Conservation (phyloP, 2,888 invertebrate species). For the Spisula solida region DNA sequence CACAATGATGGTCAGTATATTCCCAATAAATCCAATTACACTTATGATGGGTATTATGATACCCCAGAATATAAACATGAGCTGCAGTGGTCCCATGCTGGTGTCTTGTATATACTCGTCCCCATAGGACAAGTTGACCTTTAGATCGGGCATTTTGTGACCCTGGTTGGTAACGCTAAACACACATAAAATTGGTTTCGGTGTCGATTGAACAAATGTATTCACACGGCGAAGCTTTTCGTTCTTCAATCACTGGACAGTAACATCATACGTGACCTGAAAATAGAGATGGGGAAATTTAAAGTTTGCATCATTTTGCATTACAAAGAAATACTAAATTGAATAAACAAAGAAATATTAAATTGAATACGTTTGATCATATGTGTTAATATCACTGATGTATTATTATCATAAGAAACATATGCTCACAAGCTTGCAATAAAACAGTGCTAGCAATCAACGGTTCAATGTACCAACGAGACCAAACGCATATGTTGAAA, state of each 20-base stretch:
- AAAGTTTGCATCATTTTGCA: not conserved
- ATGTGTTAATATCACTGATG: too few relatives aligned
- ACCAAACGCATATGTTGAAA: too few relatives aligned
- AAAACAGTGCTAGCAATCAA: too few relatives aligned
- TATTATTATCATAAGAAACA: too few relatives aligned
- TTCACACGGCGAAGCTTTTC: not conserved
- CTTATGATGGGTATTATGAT: constrained; percentile 81
- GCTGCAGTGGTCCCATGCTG: constrained; percentile 63
- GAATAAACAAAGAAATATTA: too few relatives aligned
- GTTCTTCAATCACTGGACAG: not conserved
- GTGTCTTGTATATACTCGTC: constrained; percentile 75
- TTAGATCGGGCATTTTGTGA: constrained; percentile 73
- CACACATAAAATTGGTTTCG: not conserved
- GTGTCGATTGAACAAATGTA: not conserved
- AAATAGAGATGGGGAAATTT: not conserved
- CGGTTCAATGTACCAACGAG: too few relatives aligned
- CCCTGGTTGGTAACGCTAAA: not conserved
- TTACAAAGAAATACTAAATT: too few relatives aligned
- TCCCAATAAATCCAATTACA: constrained; percentile 83
- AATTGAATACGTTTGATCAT: too few relatives aligned
- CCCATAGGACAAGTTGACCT: constrained; percentile 80
- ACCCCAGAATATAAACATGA: constrained; percentile 83
- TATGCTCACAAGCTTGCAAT: too few relatives aligned
- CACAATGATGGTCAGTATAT: constrained; percentile 84
- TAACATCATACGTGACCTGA: not conserved